Conservation (phyloP, 2,888 invertebrate species). For the Leucoma salicis region DNA sequence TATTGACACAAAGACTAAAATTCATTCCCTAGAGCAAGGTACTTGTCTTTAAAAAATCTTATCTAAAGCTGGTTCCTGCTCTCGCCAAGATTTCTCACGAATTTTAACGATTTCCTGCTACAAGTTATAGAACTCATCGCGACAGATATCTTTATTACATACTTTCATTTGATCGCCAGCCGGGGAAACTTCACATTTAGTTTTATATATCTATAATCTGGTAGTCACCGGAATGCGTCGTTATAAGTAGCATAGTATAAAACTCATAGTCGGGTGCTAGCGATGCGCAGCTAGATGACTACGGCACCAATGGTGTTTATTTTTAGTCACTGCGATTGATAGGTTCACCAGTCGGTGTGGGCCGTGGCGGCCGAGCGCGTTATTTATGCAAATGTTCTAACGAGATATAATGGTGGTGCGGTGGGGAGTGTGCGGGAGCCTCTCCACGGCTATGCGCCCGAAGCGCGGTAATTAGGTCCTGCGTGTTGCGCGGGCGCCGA, state of each 20-base stretch:
- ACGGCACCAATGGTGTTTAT: conserved; percentile 64
- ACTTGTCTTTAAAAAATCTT: conserved; percentile 12
- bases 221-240: conserved; percentile 62
- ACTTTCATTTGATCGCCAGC: conserved; percentile 58
- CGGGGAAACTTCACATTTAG: conserved; percentile 55
- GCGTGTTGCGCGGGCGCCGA: conserved; percentile 57
- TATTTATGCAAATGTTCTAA: conserved; percentile 81
- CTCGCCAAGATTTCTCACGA: conserved; percentile 66
- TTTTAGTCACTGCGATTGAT: conserved; percentile 72
- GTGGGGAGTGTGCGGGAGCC: conserved; percentile 56
- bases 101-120: conserved; percentile 79
- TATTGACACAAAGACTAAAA: no score
- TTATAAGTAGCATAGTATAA: conserved; percentile 59
- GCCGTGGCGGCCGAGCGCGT: conserved; percentile 59
- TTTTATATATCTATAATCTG: conserved; percentile 66
- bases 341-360: conserved; percentile 62
- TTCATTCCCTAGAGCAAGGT: neutral
- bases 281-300: conserved; percentile 39
- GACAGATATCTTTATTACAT: conserved; percentile 72
- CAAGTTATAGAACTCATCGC: conserved; percentile 57
- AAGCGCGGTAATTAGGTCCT: conserved; percentile 77
- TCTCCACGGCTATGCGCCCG: conserved; percentile 57
- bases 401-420: conserved; percentile 70
- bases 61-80: conserved; percentile 40
- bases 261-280: conserved; percentile 36